A percentile compares a stretch with the other conserved stretches of the same genome.
Evolutionary conservation across 2,888 invertebrate species (phyloP).

Genomic region (Nomada fucata): DNA sequence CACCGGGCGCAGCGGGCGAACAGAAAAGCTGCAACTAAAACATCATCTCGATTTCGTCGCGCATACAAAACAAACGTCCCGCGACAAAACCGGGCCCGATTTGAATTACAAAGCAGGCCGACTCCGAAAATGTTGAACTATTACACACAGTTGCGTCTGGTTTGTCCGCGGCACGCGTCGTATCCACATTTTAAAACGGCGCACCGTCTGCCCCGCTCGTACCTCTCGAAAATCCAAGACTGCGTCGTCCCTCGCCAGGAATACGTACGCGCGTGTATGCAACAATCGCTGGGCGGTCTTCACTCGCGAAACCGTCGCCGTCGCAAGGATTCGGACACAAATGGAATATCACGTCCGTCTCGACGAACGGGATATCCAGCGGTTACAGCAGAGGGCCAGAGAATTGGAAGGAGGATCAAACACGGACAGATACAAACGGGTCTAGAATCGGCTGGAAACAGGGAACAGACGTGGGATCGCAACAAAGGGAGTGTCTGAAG

Average conservation of each 20-base stretch:
- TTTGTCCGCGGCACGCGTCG: not conserved
- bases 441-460: conserved; percentile 13
- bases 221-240: not conserved
- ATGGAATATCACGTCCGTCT: conserved; percentile 22
- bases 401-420: conserved; percentile 34
- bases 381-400: not conserved
- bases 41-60: no score
- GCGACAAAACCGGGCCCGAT: not conserved
- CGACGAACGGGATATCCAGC: conserved; percentile 10
- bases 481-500: conserved; percentile 39
- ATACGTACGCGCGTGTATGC: not conserved
- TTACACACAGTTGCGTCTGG: conserved; percentile 1
- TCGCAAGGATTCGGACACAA: conserved; percentile 9
- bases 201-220: no score
- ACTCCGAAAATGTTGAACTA: conserved; percentile 2
- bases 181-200: conserved; percentile 10
- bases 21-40: no score
- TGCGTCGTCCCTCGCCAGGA: not conserved
- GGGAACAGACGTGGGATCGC: conserved; percentile 37
- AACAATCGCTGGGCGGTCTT: not conserved
- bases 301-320: no score
- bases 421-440: conserved; percentile 32
- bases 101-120: conserved; percentile 2
- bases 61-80: no score
- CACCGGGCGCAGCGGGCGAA: no score